phyloP scores from a whole-genome alignment of 2,797 vertebrate species.

The Cirrhinus mrigala region DNA sequence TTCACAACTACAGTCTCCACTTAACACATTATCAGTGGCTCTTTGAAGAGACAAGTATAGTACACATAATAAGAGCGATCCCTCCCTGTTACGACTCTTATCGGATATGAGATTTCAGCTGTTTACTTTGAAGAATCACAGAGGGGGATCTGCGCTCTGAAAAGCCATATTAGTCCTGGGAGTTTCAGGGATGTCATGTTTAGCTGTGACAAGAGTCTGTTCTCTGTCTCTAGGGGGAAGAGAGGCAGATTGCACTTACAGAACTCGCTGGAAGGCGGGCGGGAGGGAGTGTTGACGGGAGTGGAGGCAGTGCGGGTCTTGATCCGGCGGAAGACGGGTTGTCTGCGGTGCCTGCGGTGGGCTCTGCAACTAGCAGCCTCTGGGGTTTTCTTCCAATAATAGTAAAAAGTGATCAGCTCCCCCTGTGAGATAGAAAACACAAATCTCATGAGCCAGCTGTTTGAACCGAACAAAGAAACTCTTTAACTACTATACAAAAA shows the following conservation, averaged over 20 bases:
- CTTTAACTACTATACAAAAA: neutral
- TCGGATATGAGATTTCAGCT: conserved; percentile 41
- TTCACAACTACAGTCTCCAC: neutral
- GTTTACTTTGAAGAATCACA: conserved; percentile 35
- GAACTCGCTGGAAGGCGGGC: conserved; percentile 98
- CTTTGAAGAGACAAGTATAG: conserved; percentile 20
- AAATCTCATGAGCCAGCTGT: neutral
- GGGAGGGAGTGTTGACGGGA: conserved; percentile 95
- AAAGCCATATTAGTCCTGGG: conserved; percentile 31
- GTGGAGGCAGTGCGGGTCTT: conserved; percentile 98
- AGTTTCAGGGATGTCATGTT: conserved; percentile 41
- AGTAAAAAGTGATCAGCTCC: conserved; percentile 98
- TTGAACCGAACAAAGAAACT: neutral
- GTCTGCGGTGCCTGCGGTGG: conserved; percentile 94
- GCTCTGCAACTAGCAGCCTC: conserved; percentile 97
- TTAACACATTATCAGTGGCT: conserved; percentile 29
- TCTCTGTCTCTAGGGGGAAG: conserved; percentile 35
- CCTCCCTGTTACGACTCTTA: conserved; percentile 5
- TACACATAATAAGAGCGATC: conserved; percentile 18
- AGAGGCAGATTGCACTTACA: conserved; percentile 81
- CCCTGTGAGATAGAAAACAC: conserved; percentile 79
- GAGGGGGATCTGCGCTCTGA: conserved; percentile 28
- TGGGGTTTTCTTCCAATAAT: conserved; percentile 99
- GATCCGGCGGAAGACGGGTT: conserved; percentile 98
- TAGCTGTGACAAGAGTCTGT: conserved; percentile 40